These are phyloP conservation scores for Euclidia mi DNA, from an alignment of 2,888 invertebrate species.

Conservation along the genomic window DNA sequence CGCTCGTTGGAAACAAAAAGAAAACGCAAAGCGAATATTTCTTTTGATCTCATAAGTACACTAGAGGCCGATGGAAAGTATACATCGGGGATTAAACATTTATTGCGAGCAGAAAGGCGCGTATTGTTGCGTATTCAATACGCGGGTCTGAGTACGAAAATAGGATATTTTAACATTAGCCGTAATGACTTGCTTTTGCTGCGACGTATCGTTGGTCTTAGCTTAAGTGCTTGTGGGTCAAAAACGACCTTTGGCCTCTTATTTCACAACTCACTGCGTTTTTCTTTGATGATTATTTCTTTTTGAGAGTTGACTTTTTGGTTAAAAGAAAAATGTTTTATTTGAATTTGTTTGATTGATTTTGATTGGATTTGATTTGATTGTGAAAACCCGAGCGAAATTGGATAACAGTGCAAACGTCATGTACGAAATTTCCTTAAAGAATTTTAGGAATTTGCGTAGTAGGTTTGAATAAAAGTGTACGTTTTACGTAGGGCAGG, in stretches of 20 bases:
- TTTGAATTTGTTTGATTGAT: not conserved
- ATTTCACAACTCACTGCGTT: conserved; percentile 43
- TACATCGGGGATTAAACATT: conserved; percentile 55
- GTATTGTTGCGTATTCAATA: conserved; percentile 60
- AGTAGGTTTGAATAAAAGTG: too few relatives aligned
- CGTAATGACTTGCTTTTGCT: conserved; percentile 55
- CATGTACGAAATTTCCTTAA: too few relatives aligned
- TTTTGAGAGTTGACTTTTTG: conserved; percentile 11
- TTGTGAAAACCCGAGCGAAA: not conserved
- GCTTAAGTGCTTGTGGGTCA: conserved; percentile 49
- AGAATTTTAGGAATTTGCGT: too few relatives aligned
- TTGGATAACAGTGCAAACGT: not conserved
- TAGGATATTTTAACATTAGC: conserved; percentile 57
- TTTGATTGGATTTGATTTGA: not conserved
- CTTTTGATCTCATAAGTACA: conserved; percentile 62
- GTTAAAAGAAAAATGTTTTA: not conserved
- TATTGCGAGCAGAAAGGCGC: conserved; percentile 46
- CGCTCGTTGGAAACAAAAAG: conserved; percentile 34
- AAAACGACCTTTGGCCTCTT: conserved; percentile 35
- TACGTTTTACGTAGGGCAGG: too few relatives aligned
- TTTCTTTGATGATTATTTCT: conserved; percentile 46
- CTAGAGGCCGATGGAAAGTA: conserved; percentile 50
- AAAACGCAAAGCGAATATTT: conserved; percentile 42
- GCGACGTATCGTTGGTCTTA: conserved; percentile 42
- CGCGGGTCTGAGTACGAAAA: conserved; percentile 37